These are phyloP conservation scores for Manacus vitellinus DNA, from an alignment of 2,113 vertebrate species.

Conservation along the genomic window DNA sequence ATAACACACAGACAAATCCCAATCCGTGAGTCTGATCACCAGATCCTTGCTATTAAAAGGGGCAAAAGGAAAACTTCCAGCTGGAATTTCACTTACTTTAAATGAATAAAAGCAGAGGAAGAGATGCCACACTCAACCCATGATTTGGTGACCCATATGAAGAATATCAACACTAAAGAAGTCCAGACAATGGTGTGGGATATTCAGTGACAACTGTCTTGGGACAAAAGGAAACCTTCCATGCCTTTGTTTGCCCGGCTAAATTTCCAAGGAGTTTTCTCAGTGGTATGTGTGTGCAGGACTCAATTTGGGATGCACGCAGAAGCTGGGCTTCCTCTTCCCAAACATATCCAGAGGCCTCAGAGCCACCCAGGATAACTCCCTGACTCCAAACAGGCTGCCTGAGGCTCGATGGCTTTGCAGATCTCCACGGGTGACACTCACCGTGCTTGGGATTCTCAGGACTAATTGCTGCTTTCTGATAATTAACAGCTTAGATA, in stretches of 20 bases:
- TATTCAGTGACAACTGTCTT: not conserved
- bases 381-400: not conserved
- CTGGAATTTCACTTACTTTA: not conserved
- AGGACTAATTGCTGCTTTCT: not conserved
- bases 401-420: not conserved
- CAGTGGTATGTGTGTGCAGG: not conserved
- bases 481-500: not conserved
- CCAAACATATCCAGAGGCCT: not conserved
- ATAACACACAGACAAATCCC: not conserved
- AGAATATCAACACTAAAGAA: not conserved
- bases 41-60: not conserved
- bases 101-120: not conserved
- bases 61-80: not conserved
- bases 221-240: not conserved
- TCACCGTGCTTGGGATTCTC: not conserved
- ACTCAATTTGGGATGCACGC: not conserved
- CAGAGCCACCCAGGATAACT: not conserved
- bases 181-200: not conserved
- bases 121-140: not conserved
- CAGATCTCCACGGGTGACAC: accelerated
- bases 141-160: not conserved
- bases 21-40: not conserved
- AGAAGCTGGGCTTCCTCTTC: not conserved
- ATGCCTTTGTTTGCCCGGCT: not conserved
- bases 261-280: not conserved